Evolutionary conservation across 2,113 vertebrate genomes (phyloP).

Genomic region (Saccopteryx leptura): DNA sequence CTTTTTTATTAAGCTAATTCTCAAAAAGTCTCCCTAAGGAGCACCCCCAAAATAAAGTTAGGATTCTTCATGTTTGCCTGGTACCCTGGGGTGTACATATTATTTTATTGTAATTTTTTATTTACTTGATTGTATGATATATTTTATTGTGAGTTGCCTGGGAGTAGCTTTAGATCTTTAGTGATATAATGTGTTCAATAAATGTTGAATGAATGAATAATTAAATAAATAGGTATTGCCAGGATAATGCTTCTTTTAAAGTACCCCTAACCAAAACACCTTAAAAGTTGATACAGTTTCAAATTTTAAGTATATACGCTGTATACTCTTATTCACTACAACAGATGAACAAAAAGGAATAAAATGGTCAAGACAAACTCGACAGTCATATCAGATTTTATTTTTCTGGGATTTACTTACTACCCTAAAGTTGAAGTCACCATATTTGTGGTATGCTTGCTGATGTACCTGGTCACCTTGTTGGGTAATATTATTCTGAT

Average conservation of each 20-base stretch:
- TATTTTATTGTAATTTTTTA: not conserved
- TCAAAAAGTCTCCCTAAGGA: not conserved
- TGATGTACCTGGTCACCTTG: conserved; percentile 70
- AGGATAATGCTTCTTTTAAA: not conserved
- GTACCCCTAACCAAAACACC: not conserved
- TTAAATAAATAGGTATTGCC: not conserved
- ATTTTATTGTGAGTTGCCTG: not conserved
- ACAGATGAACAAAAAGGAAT: not conserved
- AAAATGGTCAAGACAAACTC: conserved; percentile 37
- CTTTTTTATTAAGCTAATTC: not conserved
- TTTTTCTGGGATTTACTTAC: conserved; percentile 72
- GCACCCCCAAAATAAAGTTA: not conserved
- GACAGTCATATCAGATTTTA: conserved; percentile 56
- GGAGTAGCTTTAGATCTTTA: not conserved
- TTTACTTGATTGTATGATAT: not conserved
- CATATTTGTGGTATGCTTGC: conserved; percentile 54
- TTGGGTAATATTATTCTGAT: conserved; percentile 71
- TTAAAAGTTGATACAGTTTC: not conserved
- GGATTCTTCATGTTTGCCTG: not conserved
- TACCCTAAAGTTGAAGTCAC: conserved; percentile 54
- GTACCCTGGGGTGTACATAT: not conserved
- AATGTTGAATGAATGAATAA: not conserved
- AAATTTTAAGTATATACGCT: not conserved
- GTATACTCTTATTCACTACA: not conserved
- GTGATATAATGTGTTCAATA: not conserved